Evolutionary conservation across 2,888 invertebrate species (phyloP).

Genomic region (Melanchra persicariae): DNA sequence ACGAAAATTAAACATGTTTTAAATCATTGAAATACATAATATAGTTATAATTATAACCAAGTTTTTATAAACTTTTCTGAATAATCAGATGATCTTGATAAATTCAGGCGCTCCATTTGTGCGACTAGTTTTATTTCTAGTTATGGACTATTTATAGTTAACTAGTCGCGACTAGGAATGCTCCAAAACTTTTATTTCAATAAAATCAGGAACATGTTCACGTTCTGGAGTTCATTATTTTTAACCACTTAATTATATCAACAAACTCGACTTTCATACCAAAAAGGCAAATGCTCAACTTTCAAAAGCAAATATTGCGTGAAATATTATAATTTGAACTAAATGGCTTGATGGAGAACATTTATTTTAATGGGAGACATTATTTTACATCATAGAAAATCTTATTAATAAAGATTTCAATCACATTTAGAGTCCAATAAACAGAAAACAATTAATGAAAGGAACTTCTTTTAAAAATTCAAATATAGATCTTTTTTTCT

Average conservation of each 20-base stretch:
- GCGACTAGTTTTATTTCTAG: too few species aligned
- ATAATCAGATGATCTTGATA: not conserved
- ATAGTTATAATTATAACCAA: slow-evolving; percentile 6
- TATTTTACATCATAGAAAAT: slow-evolving; percentile 39
- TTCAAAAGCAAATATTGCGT: slow-evolving; percentile 7
- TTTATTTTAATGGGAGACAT: slow-evolving; percentile 8
- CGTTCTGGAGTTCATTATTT: not conserved
- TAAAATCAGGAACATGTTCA: not conserved
- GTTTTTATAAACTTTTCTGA: not conserved
- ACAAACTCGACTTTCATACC: not conserved
- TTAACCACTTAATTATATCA: not conserved
- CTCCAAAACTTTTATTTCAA: not conserved
- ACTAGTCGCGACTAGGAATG: not conserved
- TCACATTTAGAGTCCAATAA: slow-evolving; percentile 45
- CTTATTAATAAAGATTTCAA: slow-evolving; percentile 23
- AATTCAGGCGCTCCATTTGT: not conserved
- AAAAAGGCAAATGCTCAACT: slow-evolving; percentile 7
- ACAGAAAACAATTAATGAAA: slow-evolving; percentile 60
- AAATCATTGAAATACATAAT: not conserved
- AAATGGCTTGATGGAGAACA: slow-evolving; percentile 5
- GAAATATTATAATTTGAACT: slow-evolving; percentile 27
- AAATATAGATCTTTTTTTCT: slow-evolving; percentile 62
- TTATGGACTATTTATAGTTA: too few species aligned
- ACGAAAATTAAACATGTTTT: not conserved
- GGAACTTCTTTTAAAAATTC: slow-evolving; percentile 74